Base-by-base conservation (phyloP, 2,113 vertebrate genomes). In the Synchiropus splendidus region DNA sequence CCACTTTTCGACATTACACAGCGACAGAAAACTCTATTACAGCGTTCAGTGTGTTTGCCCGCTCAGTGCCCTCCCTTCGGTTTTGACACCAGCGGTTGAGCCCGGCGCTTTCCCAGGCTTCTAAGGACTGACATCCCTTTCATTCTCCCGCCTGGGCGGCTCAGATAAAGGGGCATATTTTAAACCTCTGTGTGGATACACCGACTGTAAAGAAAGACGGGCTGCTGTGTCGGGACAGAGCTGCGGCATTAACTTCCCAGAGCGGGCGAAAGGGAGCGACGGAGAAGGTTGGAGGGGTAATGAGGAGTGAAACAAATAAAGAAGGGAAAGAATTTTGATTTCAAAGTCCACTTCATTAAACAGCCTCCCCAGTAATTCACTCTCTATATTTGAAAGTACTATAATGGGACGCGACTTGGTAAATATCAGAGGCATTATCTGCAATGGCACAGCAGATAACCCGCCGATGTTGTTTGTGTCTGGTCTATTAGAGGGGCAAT, bases 91-190 rank as follows among this genome's bases (percentile, higher is more conserved):
- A 54, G 62, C 53, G 42, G 67, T 61, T 58, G 69, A 72, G 78
- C 71, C 75, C 61, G 69, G 48, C 69, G 68, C 64, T 73, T 83
- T 83, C 74, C 70, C 81, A 70, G 74, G 71, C 68, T 82, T 83
- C 78, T 81, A 65, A 79, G 79, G 72, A 70, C 77, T 64, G 67
- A 65, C 75, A 59, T 74, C 67, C 72, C 71, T 82, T 83, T 86
- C 73, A 81, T 83, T 78, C 69, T 62, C 75, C 71, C 60, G 78
- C 72, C 80, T 82, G 80, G 76, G 68, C 70, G 48, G 64, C 77
- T 74, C 74, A 83, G 81, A 85, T 83, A 81, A 86, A 86, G 77
- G 73, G 67, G 61, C 73, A 75, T 78, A 80, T 84, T 85, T 78
- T 65, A 78, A 85, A 75, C 63, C 67, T 63, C 71, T 64, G 74